Evolutionary conservation across 1,140 invertebrate genomes (phyloP).

Genomic region (Schlechtendalia chinensis): DNA sequence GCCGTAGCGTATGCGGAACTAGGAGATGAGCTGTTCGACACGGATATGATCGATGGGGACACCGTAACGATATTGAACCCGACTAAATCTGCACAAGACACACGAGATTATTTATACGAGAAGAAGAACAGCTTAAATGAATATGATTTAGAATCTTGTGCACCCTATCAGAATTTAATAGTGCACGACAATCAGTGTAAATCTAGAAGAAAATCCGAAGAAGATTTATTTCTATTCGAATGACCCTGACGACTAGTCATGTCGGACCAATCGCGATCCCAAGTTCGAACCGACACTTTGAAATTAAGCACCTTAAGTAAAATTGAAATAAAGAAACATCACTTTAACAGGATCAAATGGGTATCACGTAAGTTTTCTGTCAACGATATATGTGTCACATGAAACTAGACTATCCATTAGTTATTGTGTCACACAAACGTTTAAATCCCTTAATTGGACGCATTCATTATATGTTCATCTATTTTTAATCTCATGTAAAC

Average conservation of each 20-base stretch:
- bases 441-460: too few relatives aligned
- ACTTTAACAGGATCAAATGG: background rate
- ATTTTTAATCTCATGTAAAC: too few relatives aligned
- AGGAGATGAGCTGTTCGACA: constrained; percentile 23
- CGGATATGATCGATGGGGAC: constrained; percentile 25
- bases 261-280: background rate
- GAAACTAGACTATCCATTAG: background rate
- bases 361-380: background rate
- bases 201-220: constrained; percentile 16
- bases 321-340: background rate
- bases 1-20: constrained; percentile 27
- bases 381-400: background rate
- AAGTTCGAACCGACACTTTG: background rate
- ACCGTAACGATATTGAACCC: constrained; percentile 33
- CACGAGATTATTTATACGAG: background rate
- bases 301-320: background rate
- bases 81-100: background rate
- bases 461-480: too few relatives aligned
- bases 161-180: background rate
- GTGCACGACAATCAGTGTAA: constrained; percentile 7
- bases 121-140: constrained; percentile 1
- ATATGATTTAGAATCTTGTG: constrained; percentile 15
- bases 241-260: constrained; percentile 12
- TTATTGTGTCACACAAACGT: background rate
- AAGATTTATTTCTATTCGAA: constrained; percentile 14